Percentiles rank a stretch among this genome's conserved stretches.
phyloP scores from a whole-genome alignment of 2,113 vertebrate species.

The Chloroceryle aenea region DNA sequence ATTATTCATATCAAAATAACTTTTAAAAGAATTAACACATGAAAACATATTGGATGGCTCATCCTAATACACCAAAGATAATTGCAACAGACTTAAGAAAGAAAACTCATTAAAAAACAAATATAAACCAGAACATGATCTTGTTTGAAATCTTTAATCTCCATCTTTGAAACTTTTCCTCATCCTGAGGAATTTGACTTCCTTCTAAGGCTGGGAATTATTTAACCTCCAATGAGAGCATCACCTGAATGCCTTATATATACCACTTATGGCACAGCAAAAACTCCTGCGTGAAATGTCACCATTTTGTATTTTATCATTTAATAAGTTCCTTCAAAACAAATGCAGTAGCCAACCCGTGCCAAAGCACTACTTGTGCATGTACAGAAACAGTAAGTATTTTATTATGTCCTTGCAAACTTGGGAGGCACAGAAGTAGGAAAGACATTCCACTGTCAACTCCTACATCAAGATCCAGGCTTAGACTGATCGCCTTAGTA shows the following conservation, averaged over 20 bases:
- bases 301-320: not conserved
- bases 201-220: not conserved
- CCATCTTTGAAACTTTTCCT: not conserved
- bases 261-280: not conserved
- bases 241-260: not conserved
- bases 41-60: not conserved
- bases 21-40: constrained; percentile 17
- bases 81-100: not conserved
- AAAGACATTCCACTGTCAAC: not conserved
- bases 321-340: not conserved
- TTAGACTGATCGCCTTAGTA: not conserved
- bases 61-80: constrained; percentile 10
- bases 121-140: not conserved
- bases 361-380: not conserved
- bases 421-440: not conserved
- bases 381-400: not conserved
- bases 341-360: not conserved
- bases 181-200: not conserved
- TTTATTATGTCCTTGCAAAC: not conserved
- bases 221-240: not conserved
- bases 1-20: constrained; percentile 30
- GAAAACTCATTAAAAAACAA: constrained; percentile 40
- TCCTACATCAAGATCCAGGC: not conserved
- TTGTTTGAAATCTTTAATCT: constrained; percentile 7
- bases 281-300: not conserved